phyloP scores from a whole-genome alignment of 2,888 invertebrate species.

The Noctua comes region DNA sequence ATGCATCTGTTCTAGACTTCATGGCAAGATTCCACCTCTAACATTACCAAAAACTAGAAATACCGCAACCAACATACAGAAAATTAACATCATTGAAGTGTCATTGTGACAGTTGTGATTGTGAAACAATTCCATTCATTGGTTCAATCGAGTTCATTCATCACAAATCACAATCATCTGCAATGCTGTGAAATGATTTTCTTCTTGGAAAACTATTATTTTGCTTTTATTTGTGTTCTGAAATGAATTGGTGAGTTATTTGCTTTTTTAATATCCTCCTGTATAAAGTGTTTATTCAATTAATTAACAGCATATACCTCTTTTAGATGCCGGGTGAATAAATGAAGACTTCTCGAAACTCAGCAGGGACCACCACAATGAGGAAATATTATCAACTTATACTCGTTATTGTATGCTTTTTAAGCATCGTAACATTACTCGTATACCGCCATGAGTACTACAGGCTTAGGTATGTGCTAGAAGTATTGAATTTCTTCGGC shows the following conservation, averaged over 20 bases:
- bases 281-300: background rate
- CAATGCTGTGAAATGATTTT: slow-evolving; percentile 66
- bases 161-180: slow-evolving; percentile 67
- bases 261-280: background rate
- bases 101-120: slow-evolving; percentile 40
- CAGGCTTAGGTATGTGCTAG: slow-evolving; percentile 94
- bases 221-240: slow-evolving; percentile 51
- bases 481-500: slow-evolving; percentile 96
- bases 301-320: slow-evolving; percentile 1
- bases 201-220: slow-evolving; percentile 28
- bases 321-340: slow-evolving; percentile 75
- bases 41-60: slow-evolving; percentile 16
- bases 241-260: slow-evolving; percentile 44
- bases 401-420: slow-evolving; percentile 92
- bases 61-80: slow-evolving; percentile 35
- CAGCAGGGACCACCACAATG: slow-evolving; percentile 90
- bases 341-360: slow-evolving; percentile 85
- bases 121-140: slow-evolving; percentile 15
- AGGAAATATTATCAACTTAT: slow-evolving; percentile 95
- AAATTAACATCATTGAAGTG: slow-evolving; percentile 8
- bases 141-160: slow-evolving; percentile 52
- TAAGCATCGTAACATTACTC: slow-evolving; percentile 93
- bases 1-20: background rate
- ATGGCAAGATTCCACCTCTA: slow-evolving; percentile 20
- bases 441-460: slow-evolving; percentile 97